Evolutionary conservation across 2,888 invertebrate genomes (phyloP).

Genomic region (Hylaea fasciaria): DNA sequence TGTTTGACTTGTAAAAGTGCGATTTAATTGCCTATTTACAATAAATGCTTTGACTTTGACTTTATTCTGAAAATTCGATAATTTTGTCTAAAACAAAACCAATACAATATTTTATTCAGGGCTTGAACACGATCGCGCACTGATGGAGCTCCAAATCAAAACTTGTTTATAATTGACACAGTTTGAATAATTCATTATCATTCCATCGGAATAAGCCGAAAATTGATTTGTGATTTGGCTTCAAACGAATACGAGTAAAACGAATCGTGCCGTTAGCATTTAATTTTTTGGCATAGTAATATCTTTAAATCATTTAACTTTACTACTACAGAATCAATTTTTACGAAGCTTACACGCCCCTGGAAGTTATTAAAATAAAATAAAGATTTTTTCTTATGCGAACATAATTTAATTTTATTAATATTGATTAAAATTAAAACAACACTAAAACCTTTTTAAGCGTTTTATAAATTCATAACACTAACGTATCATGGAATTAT

Average conservation of each 20-base stretch:
- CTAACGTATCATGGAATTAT: no score
- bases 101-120: conserved; percentile 26
- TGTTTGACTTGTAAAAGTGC: no score
- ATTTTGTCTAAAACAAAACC: conserved; percentile 1
- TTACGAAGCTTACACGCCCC: no score
- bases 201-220: conserved; percentile 20
- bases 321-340: background rate
- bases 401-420: no score
- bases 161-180: conserved; percentile 39
- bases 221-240: conserved; percentile 23
- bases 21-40: no score
- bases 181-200: conserved; percentile 35
- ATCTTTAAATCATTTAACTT: background rate
- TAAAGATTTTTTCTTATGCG: no score
- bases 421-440: no score
- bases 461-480: no score
- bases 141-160: conserved; percentile 34
- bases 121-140: background rate
- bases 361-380: no score
- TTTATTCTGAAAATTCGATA: conserved; percentile 4
- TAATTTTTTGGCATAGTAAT: background rate
- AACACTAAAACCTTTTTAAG: no score
- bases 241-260: conserved; percentile 4
- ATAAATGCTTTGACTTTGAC: no score
- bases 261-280: background rate